These are phyloP conservation scores for Lophotriccus pileatus DNA, from an alignment of 2,797 vertebrate species.

Conservation along the genomic window DNA sequence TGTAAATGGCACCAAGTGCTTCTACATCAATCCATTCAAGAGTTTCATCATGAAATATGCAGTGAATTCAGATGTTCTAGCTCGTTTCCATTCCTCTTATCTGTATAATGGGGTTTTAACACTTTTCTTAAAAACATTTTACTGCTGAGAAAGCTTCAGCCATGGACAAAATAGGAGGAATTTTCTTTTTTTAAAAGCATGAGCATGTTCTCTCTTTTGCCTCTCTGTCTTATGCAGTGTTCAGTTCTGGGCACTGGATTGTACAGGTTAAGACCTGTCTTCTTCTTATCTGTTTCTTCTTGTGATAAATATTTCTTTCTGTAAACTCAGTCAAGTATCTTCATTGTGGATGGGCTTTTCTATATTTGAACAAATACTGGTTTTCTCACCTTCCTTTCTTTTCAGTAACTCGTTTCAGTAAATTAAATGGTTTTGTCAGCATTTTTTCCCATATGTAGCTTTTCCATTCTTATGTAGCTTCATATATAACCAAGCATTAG, in stretches of 20 bases:
- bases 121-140: background rate
- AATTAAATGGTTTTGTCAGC: background rate
- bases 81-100: background rate
- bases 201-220: background rate
- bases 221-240: background rate
- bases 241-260: background rate
- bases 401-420: background rate
- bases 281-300: background rate
- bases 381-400: background rate
- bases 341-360: background rate
- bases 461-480: background rate
- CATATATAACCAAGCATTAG: background rate
- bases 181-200: background rate
- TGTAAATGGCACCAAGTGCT: background rate
- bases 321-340: background rate
- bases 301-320: background rate
- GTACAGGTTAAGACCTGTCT: background rate
- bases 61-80: background rate
- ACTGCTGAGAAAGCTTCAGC: background rate
- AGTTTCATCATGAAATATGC: conserved; percentile 44
- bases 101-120: background rate
- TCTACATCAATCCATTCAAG: background rate
- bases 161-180: background rate
- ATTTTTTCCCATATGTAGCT: background rate
- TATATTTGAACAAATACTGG: background rate